phyloP scores from a whole-genome alignment of 2,888 invertebrate species.

The Hirtodrosophila trivittata region DNA sequence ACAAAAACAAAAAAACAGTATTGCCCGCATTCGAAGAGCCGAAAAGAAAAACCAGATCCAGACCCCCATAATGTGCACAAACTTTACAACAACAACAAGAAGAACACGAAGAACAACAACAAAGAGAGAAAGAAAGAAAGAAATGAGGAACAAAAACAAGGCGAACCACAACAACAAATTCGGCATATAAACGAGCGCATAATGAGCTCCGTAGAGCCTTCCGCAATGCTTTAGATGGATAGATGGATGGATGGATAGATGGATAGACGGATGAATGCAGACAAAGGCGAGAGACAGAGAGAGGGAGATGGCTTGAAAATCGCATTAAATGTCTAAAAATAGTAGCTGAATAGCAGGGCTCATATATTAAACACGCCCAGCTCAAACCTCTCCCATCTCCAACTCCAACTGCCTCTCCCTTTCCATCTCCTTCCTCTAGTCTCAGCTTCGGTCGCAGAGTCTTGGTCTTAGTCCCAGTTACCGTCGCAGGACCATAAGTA shows the following conservation, averaged over 20 bases:
- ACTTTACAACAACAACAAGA: constrained; percentile 40
- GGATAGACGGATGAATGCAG: constrained; percentile 17
- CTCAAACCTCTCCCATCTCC: constrained; percentile 3
- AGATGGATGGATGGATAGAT: constrained; percentile 39
- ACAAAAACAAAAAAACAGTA: constrained; percentile 15
- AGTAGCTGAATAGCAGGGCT: constrained; percentile 52
- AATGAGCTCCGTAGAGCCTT: constrained; percentile 72
- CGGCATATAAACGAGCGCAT: constrained; percentile 80
- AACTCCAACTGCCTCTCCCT: too few relatives aligned
- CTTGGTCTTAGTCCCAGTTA: background rate
- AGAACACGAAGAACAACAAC: constrained; percentile 32
- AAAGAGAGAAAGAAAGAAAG: constrained; percentile 8
- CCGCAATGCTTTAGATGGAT: constrained; percentile 51
- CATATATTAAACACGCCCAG: constrained; percentile 74
- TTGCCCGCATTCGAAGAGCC: constrained; percentile 60
- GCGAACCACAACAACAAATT: constrained; percentile 73
- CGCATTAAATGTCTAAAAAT: constrained; percentile 76
- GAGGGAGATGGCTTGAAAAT: constrained; percentile 44
- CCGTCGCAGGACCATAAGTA: constrained; percentile 42
- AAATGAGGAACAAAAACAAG: constrained; percentile 1
- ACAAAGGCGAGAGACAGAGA: constrained; percentile 4
- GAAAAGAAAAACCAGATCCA: constrained; percentile 13
- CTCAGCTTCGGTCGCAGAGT: background rate
- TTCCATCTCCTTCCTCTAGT: too few relatives aligned
- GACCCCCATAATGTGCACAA: constrained; percentile 71